Evolutionary conservation across 2,888 invertebrate genomes (phyloP).

Genomic region (Drosophila borborema): DNA sequence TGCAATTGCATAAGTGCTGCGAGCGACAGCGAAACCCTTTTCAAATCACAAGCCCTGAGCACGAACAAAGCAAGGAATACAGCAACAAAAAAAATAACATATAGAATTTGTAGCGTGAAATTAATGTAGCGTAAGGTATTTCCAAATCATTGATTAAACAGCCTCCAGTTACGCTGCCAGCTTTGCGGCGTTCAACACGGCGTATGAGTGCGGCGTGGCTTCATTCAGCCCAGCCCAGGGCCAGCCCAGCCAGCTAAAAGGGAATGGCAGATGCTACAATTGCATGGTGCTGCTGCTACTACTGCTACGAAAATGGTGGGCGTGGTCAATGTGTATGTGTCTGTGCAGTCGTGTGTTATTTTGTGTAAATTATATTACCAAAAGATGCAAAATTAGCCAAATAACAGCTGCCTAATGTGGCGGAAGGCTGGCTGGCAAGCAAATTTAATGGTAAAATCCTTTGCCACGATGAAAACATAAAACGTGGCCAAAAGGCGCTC

Average conservation of each 20-base stretch:
- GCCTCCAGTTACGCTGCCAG: constrained; percentile 27
- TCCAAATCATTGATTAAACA: constrained; percentile 77
- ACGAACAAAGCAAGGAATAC: background rate
- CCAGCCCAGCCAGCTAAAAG: constrained; percentile 16
- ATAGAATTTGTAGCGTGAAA: constrained; percentile 51
- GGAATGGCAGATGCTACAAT: constrained; percentile 58
- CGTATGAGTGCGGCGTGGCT: constrained; percentile 74
- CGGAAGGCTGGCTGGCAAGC: constrained; percentile 67
- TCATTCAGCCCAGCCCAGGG: constrained; percentile 15
- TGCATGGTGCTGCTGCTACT: constrained; percentile 43
- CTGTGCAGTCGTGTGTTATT: constrained; percentile 79
- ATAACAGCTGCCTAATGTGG: constrained; percentile 78
- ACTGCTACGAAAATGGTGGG: constrained; percentile 5
- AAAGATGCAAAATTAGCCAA: constrained; percentile 81
- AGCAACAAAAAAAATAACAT: background rate
- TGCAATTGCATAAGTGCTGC: constrained; percentile 25
- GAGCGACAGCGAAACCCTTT: constrained; percentile 20
- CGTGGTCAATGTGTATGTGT: constrained; percentile 18
- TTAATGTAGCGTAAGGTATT: constrained; percentile 77
- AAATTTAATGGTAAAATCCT: constrained; percentile 75
- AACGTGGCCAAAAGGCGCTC: constrained; percentile 45
- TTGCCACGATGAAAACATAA: constrained; percentile 72
- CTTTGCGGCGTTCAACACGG: constrained; percentile 42
- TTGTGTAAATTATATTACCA: constrained; percentile 79
- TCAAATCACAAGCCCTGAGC: constrained; percentile 2